These are phyloP conservation scores for Torymus aiolomorphi DNA, from an alignment of 2,888 invertebrate genomes.

Conservation along the genomic window DNA sequence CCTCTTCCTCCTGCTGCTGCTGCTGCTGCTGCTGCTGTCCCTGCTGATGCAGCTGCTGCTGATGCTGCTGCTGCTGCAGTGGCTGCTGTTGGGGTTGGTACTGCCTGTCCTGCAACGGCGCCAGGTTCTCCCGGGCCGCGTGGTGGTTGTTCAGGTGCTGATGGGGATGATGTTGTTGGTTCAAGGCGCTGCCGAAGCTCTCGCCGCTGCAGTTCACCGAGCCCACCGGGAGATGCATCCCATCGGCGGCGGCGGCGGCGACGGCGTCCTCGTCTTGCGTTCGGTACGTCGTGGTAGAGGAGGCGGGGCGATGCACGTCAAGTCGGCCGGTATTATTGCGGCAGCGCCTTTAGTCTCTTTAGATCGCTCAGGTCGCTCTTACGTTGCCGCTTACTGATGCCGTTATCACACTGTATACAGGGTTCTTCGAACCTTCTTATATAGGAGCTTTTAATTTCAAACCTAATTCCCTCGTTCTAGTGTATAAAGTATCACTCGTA, in stretches of 20 bases:
- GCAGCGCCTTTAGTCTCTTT: too few species aligned
- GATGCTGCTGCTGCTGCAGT: conserved; percentile 52
- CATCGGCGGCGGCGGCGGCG: conserved; percentile 70
- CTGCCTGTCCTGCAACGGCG: conserved; percentile 63
- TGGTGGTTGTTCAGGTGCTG: conserved; percentile 57
- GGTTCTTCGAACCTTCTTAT: too few species aligned
- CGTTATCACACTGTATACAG: too few species aligned
- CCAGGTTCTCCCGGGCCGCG: conserved; percentile 59
- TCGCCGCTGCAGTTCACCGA: conserved; percentile 73
- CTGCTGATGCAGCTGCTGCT: conserved; percentile 46
- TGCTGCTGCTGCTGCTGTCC: conserved; percentile 38
- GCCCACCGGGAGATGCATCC: conserved; percentile 76
- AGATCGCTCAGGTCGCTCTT: too few species aligned
- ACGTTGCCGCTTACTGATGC: too few species aligned
- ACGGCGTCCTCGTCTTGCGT: conserved; percentile 52
- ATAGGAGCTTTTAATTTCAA: too few species aligned
- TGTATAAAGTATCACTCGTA: too few species aligned
- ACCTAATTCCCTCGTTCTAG: too few species aligned
- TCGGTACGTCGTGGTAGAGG: conserved; percentile 27
- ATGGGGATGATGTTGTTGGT: conserved; percentile 63
- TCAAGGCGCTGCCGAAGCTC: conserved; percentile 71
- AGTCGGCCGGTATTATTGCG: too few species aligned
- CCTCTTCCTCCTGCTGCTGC: conserved; percentile 54
- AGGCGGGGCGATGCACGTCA: too few species aligned
- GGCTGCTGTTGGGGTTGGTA: conserved; percentile 59